Base-by-base conservation (phyloP, 2,113 vertebrate species). In the Erinaceus europaeus region DNA sequence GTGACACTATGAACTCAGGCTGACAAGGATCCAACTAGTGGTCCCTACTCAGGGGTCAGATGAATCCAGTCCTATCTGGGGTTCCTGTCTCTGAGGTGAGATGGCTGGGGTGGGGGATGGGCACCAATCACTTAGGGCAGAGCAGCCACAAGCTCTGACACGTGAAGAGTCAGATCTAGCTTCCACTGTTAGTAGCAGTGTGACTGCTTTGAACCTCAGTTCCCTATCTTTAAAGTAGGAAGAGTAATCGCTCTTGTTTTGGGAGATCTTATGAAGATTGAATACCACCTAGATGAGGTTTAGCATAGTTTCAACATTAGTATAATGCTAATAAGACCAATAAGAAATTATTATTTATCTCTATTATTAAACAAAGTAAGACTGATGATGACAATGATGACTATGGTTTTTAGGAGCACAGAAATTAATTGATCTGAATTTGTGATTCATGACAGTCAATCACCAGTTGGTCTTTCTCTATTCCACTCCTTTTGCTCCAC, bases 401-500 rank as follows among this genome's bases (percentile, higher is more conserved):
- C 27, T 57, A 27, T 67, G 32, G 23, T 36, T 42, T 77, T 46
- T 71, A 9, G 40, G 32, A 15, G 34, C n/a, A 61, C 7, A 42
- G 50, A 79, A 40, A 75, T 10, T 23, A 17, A 74, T 20, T 75
- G 9, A 61, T 68, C 13, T 65, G 42, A 36, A n/a, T 3, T 42
- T 72, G 7, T 65, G n/a, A 59, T 4, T 85, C 27, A 7, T 15
- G n/a, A 29, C 2, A 34, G 2, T 5, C 5, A 29, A 14, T 36
- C 36, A 65, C 2, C 25, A 14, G n/a, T 2, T 12, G 4, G 11
- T 5, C 38, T 18, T 86, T 85, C 29, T 3, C 18, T 15, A 1
- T 11, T 17, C 17, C 23, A 1, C 7, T n/a, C 3, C 12, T 6
- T n/a, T 20, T 1, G 1, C 10, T 29, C 21, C 8, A 9, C 10